Evolutionary conservation across 2,888 invertebrate genomes (phyloP).

Genomic region (Nasonia oneida): DNA sequence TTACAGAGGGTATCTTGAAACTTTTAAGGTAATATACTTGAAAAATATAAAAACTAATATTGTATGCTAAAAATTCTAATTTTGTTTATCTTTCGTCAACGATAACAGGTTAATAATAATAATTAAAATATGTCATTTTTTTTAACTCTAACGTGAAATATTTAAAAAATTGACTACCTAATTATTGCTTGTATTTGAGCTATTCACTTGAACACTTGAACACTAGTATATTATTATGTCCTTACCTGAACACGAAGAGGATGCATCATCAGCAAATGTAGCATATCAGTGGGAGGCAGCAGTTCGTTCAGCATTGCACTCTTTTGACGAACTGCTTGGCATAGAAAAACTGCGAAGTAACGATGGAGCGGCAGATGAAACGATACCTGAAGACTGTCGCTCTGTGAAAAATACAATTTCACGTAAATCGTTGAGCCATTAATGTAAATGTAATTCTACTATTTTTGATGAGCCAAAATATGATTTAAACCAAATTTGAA

Average conservation of each 20-base stretch:
- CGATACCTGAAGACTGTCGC: conserved; percentile 91
- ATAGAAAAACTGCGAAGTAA: conserved; percentile 92
- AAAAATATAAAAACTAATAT: no score
- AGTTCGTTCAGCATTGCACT: conserved; percentile 89
- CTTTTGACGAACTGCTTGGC: conserved; percentile 91
- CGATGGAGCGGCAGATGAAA: conserved; percentile 99
- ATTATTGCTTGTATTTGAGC: neutral
- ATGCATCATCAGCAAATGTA: conserved; percentile 93
- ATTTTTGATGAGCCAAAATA: no score
- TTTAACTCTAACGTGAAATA: neutral
- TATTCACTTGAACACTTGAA: neutral
- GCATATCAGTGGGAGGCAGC: conserved; percentile 88
- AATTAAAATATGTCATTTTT: neutral
- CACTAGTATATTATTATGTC: conserved; percentile 70
- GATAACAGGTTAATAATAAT: neutral
- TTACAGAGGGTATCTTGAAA: neutral
- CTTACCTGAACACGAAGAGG: conserved; percentile 94
- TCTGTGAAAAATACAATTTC: conserved; percentile 78
- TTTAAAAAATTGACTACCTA: neutral
- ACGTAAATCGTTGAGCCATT: neutral
- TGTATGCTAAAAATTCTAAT: neutral
- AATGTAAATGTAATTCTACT: neutral
- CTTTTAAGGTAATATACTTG: no score
- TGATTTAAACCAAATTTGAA: no score
- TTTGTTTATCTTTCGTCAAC: neutral